These are phyloP conservation scores for Neoascia interrupta DNA, from an alignment of 2,888 invertebrate species.

Conservation along the genomic window DNA sequence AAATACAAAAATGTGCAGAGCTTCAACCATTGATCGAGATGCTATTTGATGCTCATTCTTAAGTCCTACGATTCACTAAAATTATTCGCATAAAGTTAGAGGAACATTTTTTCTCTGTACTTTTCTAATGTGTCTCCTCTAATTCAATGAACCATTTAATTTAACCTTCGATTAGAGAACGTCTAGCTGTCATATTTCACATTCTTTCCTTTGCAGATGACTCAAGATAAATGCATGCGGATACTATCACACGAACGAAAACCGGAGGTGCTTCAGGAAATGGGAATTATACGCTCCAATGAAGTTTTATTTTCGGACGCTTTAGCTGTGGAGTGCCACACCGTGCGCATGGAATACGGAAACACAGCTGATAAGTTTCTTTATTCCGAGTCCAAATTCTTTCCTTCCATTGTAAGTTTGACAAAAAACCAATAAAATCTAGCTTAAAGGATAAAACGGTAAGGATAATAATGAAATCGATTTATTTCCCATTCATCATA, in stretches of 20 bases:
- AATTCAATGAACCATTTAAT: conserved; percentile 62
- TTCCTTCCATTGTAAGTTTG: conserved; percentile 21
- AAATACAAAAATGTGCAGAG: too few relatives aligned
- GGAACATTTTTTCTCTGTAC: too few relatives aligned
- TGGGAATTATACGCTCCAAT: conserved; percentile 55
- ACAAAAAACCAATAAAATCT: conserved; percentile 1
- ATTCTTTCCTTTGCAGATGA: conserved; percentile 52
- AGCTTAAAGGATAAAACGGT: too few relatives aligned
- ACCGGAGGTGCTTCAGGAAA: conserved; percentile 46
- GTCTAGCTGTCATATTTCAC: conserved; percentile 46
- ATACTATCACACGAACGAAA: conserved; percentile 26
- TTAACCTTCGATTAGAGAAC: conserved; percentile 38
- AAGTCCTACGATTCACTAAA: too few relatives aligned
- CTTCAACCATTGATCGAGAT: too few relatives aligned
- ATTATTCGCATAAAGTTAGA: too few relatives aligned
- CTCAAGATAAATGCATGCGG: conserved; percentile 41
- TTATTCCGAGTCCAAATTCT: too few relatives aligned
- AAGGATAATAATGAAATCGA: conserved; percentile 27
- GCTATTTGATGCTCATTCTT: too few relatives aligned
- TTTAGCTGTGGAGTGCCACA: conserved; percentile 11
- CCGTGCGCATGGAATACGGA: conserved; percentile 6
- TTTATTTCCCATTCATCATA: conserved; percentile 34
- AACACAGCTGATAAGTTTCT: too few relatives aligned
- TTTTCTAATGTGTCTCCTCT: too few relatives aligned
- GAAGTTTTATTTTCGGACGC: conserved; percentile 41